Percentiles rank a stretch among this genome's conserved stretches.
These are phyloP conservation scores for Elanoides forficatus DNA, from an alignment of 2,113 vertebrate genomes.

Conservation along the genomic window DNA sequence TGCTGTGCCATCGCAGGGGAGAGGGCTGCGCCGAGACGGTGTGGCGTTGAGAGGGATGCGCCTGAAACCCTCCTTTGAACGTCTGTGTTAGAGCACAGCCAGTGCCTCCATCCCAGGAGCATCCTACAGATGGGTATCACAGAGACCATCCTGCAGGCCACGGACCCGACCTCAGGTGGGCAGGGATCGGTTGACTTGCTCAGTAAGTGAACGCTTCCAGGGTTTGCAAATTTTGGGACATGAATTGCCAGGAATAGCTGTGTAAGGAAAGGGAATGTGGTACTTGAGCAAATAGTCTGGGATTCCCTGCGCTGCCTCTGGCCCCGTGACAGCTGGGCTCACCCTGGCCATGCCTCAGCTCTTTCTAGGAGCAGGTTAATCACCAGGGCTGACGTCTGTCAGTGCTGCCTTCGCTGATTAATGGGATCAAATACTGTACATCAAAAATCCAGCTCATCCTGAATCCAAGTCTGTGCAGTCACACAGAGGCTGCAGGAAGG, in stretches of 20 bases:
- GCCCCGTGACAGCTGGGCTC: neutral
- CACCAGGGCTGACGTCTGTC: neutral
- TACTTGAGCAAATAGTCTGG: neutral
- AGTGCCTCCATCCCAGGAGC: neutral
- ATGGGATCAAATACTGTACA: neutral
- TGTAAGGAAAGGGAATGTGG: neutral
- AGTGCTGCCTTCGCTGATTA: neutral
- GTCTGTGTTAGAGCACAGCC: rapidly evolving
- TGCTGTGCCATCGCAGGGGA: rapidly evolving
- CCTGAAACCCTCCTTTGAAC: neutral
- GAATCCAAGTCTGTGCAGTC: neutral
- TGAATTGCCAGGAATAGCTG: neutral
- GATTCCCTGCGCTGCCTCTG: neutral
- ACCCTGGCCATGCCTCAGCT: neutral
- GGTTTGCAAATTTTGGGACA: neutral
- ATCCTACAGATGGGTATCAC: rapidly evolving
- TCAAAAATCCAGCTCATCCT: neutral
- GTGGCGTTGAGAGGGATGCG: rapidly evolving
- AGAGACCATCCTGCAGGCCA: neutral
- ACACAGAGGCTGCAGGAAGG: neutral
- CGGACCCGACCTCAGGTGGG: rapidly evolving
- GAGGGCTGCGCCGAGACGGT: rapidly evolving
- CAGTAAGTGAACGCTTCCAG: neutral
- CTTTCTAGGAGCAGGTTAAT: constrained; percentile 29
- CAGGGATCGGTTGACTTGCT: rapidly evolving